These are phyloP conservation scores for Agapetus fuscipes DNA, from an alignment of 2,888 invertebrate species.

Conservation along the genomic window DNA sequence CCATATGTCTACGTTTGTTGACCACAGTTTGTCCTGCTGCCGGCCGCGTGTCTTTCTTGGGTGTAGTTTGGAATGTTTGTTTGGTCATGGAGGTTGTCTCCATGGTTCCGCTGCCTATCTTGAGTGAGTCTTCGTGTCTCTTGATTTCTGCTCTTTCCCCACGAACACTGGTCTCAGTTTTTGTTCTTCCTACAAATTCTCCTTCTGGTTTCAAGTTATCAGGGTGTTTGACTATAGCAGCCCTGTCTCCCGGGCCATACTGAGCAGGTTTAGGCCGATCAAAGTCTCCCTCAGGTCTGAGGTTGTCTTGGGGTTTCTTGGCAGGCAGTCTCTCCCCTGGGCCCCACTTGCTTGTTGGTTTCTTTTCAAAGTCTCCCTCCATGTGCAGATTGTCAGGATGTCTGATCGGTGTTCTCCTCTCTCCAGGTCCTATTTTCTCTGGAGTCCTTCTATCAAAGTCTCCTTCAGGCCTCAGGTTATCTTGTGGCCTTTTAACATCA, in stretches of 20 bases:
- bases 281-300: conserved; percentile 42
- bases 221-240: conserved; percentile 31
- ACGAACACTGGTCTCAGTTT: conserved; percentile 42
- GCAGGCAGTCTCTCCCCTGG: conserved; percentile 33
- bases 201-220: conserved; percentile 41
- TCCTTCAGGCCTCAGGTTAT: conserved; percentile 26
- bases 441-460: conserved; percentile 27
- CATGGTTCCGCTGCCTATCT: conserved; percentile 43
- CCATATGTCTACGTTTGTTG: conserved; percentile 51
- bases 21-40: conserved; percentile 42
- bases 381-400: conserved; percentile 42
- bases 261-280: conserved; percentile 37
- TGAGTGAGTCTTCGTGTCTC: conserved; percentile 54
- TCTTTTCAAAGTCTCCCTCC: conserved; percentile 40
- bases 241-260: conserved; percentile 34
- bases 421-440: conserved; percentile 24
- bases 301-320: conserved; percentile 38
- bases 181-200: conserved; percentile 47
- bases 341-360: conserved; percentile 30
- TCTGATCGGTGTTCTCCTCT: conserved; percentile 18
- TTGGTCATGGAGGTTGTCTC: conserved; percentile 44
- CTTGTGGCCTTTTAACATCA: conserved; percentile 30
- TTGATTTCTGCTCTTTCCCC: conserved; percentile 44
- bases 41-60: conserved; percentile 42
- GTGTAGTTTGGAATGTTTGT: conserved; percentile 44